A percentile compares a stretch with the other conserved stretches of the same genome.
Conservation (phyloP, 2,888 invertebrate genomes). For the Xestia ashworthii region DNA sequence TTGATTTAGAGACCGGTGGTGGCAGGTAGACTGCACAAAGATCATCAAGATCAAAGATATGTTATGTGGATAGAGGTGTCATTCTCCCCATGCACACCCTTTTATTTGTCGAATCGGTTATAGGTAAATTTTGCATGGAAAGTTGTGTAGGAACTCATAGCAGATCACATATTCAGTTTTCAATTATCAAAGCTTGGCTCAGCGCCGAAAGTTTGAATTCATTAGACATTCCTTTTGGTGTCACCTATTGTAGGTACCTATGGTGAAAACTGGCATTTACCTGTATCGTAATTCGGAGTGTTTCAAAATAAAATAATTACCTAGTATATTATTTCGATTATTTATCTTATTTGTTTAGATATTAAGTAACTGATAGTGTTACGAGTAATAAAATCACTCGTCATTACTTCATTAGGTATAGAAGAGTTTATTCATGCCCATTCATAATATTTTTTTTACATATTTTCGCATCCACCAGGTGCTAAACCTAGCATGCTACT, state of each 20-base stretch:
- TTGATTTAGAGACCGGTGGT: too few relatives aligned
- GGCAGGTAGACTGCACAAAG: too few relatives aligned
- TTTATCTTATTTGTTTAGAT: neutral
- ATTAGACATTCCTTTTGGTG: neutral
- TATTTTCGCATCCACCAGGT: conserved; percentile 84
- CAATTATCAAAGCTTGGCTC: neutral
- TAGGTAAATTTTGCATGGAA: too few relatives aligned
- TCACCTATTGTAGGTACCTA: neutral
- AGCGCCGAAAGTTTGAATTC: neutral
- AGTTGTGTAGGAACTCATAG: neutral
- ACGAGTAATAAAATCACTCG: neutral
- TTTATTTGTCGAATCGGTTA: too few relatives aligned
- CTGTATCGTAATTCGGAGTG: neutral
- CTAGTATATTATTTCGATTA: too few relatives aligned
- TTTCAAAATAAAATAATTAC: neutral
- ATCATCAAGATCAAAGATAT: too few relatives aligned
- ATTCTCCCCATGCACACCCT: neutral
- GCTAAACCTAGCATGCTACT: conserved; percentile 94
- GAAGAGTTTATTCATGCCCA: neutral
- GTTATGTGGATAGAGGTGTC: neutral
- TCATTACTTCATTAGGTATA: neutral
- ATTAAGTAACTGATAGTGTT: conserved; percentile 3
- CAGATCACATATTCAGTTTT: neutral
- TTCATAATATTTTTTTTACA: neutral
- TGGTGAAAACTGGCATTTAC: neutral